These are phyloP conservation scores for Ectemnius continuus DNA, from an alignment of 2,888 invertebrate species.

Conservation along the genomic window DNA sequence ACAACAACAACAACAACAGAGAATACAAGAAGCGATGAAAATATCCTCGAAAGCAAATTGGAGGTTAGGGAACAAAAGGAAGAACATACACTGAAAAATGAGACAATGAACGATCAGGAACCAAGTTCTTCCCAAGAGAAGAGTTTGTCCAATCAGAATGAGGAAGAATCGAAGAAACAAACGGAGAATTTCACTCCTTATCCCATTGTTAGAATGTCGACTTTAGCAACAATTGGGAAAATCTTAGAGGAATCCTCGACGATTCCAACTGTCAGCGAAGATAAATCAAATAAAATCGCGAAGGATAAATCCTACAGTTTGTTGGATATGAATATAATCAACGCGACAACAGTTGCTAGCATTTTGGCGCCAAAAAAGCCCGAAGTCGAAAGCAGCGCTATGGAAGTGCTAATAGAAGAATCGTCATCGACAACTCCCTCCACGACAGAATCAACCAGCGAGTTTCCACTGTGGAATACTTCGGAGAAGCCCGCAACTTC, in stretches of 20 bases:
- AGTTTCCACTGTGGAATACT: neutral
- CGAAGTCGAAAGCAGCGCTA: neutral
- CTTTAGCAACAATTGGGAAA: slow-evolving; percentile 22
- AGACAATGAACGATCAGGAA: neutral
- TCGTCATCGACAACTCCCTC: neutral
- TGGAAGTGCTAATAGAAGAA: neutral
- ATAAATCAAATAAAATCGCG: no score
- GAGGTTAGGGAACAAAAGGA: slow-evolving; percentile 17
- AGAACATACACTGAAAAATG: neutral
- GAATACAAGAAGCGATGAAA: slow-evolving; percentile 47
- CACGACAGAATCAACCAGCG: neutral
- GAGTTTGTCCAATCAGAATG: neutral
- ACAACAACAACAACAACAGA: slow-evolving; percentile 17
- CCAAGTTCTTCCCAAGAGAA: slow-evolving; percentile 41
- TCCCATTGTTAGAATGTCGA: slow-evolving; percentile 49
- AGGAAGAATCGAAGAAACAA: neutral
- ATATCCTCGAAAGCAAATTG: slow-evolving; percentile 46
- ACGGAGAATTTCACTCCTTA: slow-evolving; percentile 54
- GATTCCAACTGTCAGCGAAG: no score
- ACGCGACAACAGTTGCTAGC: neutral
- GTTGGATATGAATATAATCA: slow-evolving; percentile 10
- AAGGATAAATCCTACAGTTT: slow-evolving; percentile 17
- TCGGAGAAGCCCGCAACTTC: neutral
- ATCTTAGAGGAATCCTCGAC: slow-evolving; percentile 21
- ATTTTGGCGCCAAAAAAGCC: neutral